phyloP scores from a whole-genome alignment of 37 sponge, comb jelly and placozoan species.

The Aphrocallistes beatrix region DNA sequence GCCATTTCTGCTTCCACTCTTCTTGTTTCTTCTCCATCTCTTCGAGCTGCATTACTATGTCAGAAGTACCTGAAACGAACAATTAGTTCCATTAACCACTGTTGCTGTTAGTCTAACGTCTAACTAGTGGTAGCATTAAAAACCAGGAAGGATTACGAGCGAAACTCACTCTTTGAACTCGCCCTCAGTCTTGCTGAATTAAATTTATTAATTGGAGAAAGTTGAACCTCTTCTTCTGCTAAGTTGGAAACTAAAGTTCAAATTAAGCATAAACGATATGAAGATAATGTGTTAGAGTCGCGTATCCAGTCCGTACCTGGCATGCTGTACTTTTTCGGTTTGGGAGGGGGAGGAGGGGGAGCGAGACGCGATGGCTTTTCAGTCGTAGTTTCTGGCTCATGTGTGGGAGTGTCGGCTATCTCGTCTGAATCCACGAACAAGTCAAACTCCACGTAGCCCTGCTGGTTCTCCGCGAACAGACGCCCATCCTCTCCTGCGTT shows the following conservation, averaged over 20 bases:
- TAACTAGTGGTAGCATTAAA: neutral
- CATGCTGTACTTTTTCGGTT: neutral
- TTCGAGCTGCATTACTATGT: neutral
- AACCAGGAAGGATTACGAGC: neutral
- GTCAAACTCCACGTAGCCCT: conserved; percentile 8
- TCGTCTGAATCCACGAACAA: neutral
- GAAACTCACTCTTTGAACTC: neutral
- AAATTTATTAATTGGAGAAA: neutral
- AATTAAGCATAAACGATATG: neutral
- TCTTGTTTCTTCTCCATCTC: conserved; percentile 1
- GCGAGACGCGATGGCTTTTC: too few relatives aligned
- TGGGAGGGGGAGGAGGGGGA: neutral
- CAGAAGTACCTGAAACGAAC: neutral
- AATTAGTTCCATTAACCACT: neutral
- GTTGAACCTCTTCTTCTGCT: neutral
- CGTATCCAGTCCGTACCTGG: neutral
- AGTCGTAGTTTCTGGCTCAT: too few relatives aligned
- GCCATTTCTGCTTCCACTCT: neutral
- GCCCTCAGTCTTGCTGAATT: neutral
- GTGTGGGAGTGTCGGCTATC: neutral
- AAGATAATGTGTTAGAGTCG: neutral
- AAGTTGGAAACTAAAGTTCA: neutral
- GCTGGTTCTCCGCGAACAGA: neutral
- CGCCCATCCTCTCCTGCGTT: neutral
- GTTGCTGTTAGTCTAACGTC: neutral